Conservation (phyloP, 2,113 vertebrate genomes). For the Oreocharis arfaki region DNA sequence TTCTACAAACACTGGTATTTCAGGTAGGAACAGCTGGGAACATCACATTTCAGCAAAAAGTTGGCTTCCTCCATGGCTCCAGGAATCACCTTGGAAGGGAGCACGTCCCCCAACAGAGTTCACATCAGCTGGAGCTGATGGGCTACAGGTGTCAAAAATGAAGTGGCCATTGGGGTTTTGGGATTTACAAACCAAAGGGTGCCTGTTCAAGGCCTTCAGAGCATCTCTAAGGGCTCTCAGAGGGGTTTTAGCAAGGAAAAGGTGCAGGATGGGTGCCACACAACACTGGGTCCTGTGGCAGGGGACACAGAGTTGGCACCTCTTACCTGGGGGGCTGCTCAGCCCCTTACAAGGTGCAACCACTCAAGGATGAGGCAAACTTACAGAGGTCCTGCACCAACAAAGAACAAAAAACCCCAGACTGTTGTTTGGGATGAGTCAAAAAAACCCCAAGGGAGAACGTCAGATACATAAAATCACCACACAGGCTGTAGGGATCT, state of each 20-base stretch:
- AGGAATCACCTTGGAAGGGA: not conserved
- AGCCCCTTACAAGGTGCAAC: not conserved
- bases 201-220: not conserved
- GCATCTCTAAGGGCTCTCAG: not conserved
- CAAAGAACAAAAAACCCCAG: not conserved
- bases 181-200: not conserved
- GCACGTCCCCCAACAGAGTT: rapidly evolving
- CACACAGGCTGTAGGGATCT: not conserved
- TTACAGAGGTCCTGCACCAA: not conserved
- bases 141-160: not conserved
- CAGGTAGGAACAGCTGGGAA: not conserved
- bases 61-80: not conserved
- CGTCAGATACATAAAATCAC: not conserved
- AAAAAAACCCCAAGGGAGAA: not conserved
- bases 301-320: not conserved
- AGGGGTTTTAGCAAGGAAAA: not conserved
- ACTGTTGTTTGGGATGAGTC: not conserved
- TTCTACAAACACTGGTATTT: not conserved
- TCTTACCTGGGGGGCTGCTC: not conserved
- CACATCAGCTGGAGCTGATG: not conserved
- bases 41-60: not conserved
- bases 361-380: not conserved
- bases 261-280: not conserved
- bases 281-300: rapidly evolving
- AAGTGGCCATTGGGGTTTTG: not conserved